Evolutionary conservation across 2,113 vertebrate species (phyloP).

Genomic region (Elephantulus edwardii): DNA sequence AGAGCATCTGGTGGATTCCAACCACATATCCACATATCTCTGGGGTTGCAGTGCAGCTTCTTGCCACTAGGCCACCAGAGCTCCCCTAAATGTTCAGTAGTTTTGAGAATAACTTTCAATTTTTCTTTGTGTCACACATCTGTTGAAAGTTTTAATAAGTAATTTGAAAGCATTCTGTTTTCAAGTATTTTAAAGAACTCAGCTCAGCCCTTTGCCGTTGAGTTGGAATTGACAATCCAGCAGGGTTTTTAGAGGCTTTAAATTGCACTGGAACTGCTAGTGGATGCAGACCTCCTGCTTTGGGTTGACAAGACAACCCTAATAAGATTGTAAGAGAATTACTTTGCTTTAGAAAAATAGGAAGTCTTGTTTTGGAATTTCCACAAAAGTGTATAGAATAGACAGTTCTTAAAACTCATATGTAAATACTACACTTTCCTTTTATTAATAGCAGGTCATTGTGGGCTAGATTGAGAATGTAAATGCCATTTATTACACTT

Average conservation of each 20-base stretch:
- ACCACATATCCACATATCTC: no score
- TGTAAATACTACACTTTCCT: neutral
- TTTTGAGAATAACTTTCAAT: slow-evolving; percentile 19
- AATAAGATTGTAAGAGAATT: slow-evolving; percentile 24
- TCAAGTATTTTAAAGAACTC: slow-evolving; percentile 7
- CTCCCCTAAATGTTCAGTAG: neutral
- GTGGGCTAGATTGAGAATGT: slow-evolving; percentile 1
- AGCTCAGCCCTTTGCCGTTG: no score
- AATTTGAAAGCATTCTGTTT: slow-evolving; percentile 40
- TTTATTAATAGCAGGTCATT: neutral
- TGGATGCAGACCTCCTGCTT: no score
- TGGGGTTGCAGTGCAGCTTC: no score
- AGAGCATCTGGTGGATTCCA: no score
- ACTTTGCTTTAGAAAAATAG: slow-evolving; percentile 21
- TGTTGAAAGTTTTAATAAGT: slow-evolving; percentile 50
- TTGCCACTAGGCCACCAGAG: no score
- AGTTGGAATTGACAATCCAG: no score
- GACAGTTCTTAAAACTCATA: neutral
- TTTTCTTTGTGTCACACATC: slow-evolving; percentile 10
- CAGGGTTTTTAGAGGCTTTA: no score
- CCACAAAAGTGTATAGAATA: slow-evolving; percentile 20
- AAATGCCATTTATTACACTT: neutral
- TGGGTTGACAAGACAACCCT: no score
- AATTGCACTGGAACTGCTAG: no score
- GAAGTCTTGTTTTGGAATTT: slow-evolving; percentile 47